Base-by-base conservation (phyloP, 2,113 vertebrate species). In the Platycercus adscitus region DNA sequence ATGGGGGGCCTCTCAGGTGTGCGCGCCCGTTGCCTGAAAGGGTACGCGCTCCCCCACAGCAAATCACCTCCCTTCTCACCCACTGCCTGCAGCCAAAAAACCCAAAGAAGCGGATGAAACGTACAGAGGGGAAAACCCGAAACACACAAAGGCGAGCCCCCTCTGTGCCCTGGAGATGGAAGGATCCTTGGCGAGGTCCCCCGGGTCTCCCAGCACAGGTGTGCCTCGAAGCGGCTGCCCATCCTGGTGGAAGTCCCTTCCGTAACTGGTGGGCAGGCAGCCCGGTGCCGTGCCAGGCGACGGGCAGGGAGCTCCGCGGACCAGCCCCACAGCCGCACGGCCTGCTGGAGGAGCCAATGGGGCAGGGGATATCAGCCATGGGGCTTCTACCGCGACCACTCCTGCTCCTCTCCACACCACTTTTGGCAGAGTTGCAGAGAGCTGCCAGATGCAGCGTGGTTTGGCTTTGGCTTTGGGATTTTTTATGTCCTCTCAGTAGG, bases 181-280 rank as follows among this genome's bases (percentile, higher is more conserved):
- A 43, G 55, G 26, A 56, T 65, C 2, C 10, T 1, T 4, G 41
- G 6, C 16, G 63, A 43, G 49, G 11, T 21, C 35, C 44, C 33
- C 2, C 14, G 20, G 21, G 56, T 61, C 11, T 5, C 25, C 20
- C 41, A 37, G 82, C 72, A 18, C 96, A 97, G 97, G 95, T 98
- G 97, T 46, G 13, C 56, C 56, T 58, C n/a, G 56, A 58, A 58
- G 56, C 6, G 6, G 56, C 56, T 58, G n/a, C 21, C 21, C 21
- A 58, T 58, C 33, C 21, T 13, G 33, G 6, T 35, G 33, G 56
- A 58, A 58, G 21, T 35, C 33, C 9, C 33, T 35, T 35, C 21
- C 56, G 13, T 14, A 58, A 35, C n/a, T 16, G 21, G 33, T 35
- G 56, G 33, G 56, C 37, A 15, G 7, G 41, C 16, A 52, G 56